Conservation (phyloP, 2,797 vertebrate species). For the Anguilla pacifica region DNA sequence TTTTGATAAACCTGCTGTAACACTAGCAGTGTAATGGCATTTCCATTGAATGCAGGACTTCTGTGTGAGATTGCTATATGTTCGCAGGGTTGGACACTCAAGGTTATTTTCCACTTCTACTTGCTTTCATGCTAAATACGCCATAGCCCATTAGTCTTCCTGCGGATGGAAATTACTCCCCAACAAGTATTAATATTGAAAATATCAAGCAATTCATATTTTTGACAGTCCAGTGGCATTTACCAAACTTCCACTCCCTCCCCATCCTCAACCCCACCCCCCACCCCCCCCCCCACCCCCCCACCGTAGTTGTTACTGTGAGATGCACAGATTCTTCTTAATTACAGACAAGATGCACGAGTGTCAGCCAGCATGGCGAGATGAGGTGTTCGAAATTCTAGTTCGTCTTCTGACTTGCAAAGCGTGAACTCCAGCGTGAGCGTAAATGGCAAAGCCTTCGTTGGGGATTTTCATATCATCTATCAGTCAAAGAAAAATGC, state of each 20-base stretch:
- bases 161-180: not conserved
- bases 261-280: too few relatives aligned
- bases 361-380: not conserved
- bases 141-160: conserved; percentile 15
- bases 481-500: conserved; percentile 11
- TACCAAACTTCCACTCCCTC: conserved; percentile 39
- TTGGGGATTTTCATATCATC: conserved; percentile 13
- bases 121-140: conserved; percentile 2
- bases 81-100: not conserved
- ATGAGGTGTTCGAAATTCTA: not conserved
- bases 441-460: conserved; percentile 11
- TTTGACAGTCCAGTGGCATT: conserved; percentile 57
- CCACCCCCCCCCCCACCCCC: not conserved
- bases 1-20: not conserved
- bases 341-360: conserved; percentile 23
- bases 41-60: not conserved
- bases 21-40: not conserved
- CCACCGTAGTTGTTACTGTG: conserved; percentile 1
- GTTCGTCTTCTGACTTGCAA: not conserved
- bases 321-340: conserved; percentile 20
- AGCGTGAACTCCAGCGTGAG: not conserved
- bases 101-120: not conserved
- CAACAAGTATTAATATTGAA: conserved; percentile 23
- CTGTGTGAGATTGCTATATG: not conserved
- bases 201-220: conserved; percentile 57